Evolutionary conservation across 1,140 invertebrate genomes (phyloP), one percentile per base, ranked within the genome.

Genomic region (Leptinotarsa defecta): DNA sequence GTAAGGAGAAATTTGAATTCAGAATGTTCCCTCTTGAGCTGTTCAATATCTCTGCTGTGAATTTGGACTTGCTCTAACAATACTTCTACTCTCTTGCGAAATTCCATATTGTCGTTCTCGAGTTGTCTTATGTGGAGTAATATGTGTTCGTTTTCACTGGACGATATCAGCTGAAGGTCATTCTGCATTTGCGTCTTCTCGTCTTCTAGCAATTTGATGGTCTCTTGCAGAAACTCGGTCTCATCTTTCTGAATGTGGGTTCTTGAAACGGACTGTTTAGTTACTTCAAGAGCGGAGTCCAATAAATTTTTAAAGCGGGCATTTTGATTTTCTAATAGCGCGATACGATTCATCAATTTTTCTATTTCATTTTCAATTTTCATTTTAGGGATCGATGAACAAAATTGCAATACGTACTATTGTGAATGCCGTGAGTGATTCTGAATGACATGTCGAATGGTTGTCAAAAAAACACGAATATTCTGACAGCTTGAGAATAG

Each of bases 351-450:
- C 48, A 65, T 74, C 4, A 71, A 75, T 73, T 72, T 77, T 8
- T 71, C 19, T 73, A 77, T 77, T 63, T 77, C 78, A 72, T 79
- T 72, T 68, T 74, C 71, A 72, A 79, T 77, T 79, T 77, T 74
- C 76, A 79, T 79, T 64, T 65, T 73, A 48, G 64, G 20, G 11
- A 34, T 67, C n/a, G 15, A 57, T 19, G 52, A 17, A 19, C 15
- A 4, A 57, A 57, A 57, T 17, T 20, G 20, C 61, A 20, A 6
- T 22, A 65, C 4, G 20, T 65, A 24, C 20, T 65, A 65, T 20
- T 22, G 64, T 17, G 3, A 20, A 65, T 4, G 17, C 15, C 15
- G 17, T 17, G 17, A 19, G 52, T 57, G 52, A 17, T n/a, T 57
- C 4, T 19, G 52, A n/a, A 57, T 57, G 52, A 57, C 52, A 17